Conservation (phyloP, 2,888 invertebrate species). For the Hyposoter didymator region DNA sequence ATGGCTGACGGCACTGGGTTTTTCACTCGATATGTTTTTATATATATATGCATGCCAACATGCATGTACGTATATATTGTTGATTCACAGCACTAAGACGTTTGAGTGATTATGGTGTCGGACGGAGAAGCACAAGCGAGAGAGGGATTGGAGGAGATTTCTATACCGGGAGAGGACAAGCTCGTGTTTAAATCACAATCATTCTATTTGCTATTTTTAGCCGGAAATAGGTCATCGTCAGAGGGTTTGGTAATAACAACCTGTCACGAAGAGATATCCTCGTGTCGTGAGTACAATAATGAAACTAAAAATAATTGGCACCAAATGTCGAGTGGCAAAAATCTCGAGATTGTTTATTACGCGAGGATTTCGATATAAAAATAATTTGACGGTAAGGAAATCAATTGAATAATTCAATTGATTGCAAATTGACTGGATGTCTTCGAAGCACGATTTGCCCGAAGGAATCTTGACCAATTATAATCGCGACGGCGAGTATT, state of each 20-base stretch:
- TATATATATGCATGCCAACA: neutral
- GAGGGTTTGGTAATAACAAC: slow-evolving; percentile 73
- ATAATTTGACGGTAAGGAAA: neutral
- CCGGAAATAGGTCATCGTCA: slow-evolving; percentile 80
- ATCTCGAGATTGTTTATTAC: neutral
- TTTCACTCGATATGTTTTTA: no score
- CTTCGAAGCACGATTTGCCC: neutral
- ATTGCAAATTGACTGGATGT: neutral
- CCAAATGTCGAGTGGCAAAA: neutral
- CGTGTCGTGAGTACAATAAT: slow-evolving; percentile 7
- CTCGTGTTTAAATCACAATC: slow-evolving; percentile 77
- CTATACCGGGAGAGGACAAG: slow-evolving; percentile 61
- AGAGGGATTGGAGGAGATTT: slow-evolving; percentile 67
- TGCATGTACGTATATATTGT: slow-evolving; percentile 9
- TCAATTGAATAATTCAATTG: neutral
- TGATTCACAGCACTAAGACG: slow-evolving; percentile 69
- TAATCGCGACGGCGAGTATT: neutral
- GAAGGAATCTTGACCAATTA: neutral
- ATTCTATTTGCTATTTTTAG: slow-evolving; percentile 83
- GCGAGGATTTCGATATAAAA: no score
- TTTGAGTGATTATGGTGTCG: slow-evolving; percentile 69
- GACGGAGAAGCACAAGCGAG: slow-evolving; percentile 4
- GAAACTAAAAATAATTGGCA: slow-evolving; percentile 6
- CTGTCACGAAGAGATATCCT: slow-evolving; percentile 74
- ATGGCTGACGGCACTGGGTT: no score